phyloP scores from a whole-genome alignment of 2,797 vertebrate genomes.

The Choloepus didactylus region DNA sequence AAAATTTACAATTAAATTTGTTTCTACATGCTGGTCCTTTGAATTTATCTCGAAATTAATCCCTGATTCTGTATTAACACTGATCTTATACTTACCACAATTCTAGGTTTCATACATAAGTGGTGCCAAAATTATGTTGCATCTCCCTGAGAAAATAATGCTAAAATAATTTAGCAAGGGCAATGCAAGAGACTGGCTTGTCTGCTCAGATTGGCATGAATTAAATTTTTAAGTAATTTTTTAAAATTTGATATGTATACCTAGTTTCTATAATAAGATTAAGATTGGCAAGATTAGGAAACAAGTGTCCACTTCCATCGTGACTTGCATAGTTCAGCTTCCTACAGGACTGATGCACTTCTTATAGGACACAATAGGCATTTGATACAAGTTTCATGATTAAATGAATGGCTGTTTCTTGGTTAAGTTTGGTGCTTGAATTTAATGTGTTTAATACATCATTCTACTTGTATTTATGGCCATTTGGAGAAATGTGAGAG shows the following conservation, averaged over 20 bases:
- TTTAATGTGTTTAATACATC: not conserved
- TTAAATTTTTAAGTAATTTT: not conserved
- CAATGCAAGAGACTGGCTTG: not conserved
- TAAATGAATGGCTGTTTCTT: slow-evolving; percentile 27
- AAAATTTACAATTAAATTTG: not conserved
- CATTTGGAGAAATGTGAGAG: not conserved
- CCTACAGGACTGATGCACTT: not conserved
- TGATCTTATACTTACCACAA: not conserved
- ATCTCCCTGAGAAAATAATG: not conserved
- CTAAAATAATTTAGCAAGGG: not conserved
- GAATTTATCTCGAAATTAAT: not conserved
- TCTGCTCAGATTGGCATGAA: not conserved
- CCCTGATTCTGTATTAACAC: not conserved
- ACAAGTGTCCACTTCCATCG: not conserved
- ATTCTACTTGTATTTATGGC: not conserved
- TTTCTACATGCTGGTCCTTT: not conserved
- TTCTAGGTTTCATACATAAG: not conserved
- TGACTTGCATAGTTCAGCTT: slow-evolving; percentile 8
- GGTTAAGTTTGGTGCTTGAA: not conserved
- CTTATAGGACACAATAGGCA: not conserved
- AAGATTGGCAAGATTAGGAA: slow-evolving; percentile 28
- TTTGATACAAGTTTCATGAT: slow-evolving; percentile 53
- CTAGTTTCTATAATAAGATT: slow-evolving; percentile 43
- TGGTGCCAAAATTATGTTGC: not conserved
- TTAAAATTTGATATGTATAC: not conserved